These are phyloP conservation scores for Odobenus rosmarus DNA, from an alignment of 2,113 vertebrate genomes.

Conservation along the genomic window DNA sequence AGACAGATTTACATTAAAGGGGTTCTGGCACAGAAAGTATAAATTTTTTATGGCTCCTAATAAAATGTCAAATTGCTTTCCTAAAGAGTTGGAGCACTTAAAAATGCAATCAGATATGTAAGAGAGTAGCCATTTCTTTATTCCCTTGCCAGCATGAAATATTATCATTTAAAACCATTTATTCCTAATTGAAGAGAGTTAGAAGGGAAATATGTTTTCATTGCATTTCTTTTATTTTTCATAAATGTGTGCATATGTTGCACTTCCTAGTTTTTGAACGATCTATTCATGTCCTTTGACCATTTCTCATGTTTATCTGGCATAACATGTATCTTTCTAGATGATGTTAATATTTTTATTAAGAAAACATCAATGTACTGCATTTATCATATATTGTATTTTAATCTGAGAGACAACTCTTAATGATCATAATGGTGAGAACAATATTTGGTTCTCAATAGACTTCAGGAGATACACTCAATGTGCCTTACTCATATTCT, in stretches of 20 bases:
- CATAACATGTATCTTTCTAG: neutral
- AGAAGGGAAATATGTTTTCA: constrained; percentile 67
- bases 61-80: constrained; percentile 63
- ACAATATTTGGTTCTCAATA: neutral
- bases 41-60: constrained; percentile 60
- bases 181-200: constrained; percentile 60
- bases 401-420: neutral
- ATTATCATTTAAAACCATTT: constrained; percentile 61
- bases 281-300: neutral
- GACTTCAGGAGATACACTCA: neutral
- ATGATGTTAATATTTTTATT: constrained; percentile 1
- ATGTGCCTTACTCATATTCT: neutral
- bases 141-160: constrained; percentile 61
- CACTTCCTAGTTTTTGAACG: constrained; percentile 14
- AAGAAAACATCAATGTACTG: neutral
- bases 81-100: constrained; percentile 62
- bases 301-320: neutral
- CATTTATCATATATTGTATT: neutral
- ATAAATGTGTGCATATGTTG: constrained; percentile 51
- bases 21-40: constrained; percentile 31
- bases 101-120: constrained; percentile 34
- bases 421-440: constrained; percentile 11
- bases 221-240: constrained; percentile 62
- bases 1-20: constrained; percentile 57
- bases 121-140: constrained; percentile 52